These are phyloP conservation scores for Coregonus sp. DNA, from an alignment of 2,797 vertebrate genomes.

Conservation along the genomic window DNA sequence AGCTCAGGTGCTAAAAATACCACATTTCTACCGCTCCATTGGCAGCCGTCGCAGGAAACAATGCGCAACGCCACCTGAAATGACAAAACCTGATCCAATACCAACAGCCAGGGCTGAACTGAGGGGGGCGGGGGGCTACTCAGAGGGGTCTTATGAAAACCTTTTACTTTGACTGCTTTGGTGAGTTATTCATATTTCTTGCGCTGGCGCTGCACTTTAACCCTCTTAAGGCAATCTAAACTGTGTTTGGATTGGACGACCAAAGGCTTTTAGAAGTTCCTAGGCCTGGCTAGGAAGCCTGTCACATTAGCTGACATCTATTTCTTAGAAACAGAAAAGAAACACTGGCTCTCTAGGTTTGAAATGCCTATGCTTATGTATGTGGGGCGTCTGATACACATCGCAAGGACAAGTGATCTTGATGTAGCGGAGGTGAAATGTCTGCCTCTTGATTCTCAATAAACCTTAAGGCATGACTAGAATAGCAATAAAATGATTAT, in stretches of 20 bases:
- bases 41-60: conserved; percentile 26
- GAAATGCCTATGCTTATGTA: not conserved
- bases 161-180: conserved; percentile 7
- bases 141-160: conserved; percentile 3
- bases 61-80: conserved; percentile 41
- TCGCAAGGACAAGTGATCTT: not conserved
- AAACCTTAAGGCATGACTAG: not conserved
- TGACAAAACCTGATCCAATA: conserved; percentile 48
- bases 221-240: conserved; percentile 22
- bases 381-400: not conserved
- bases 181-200: conserved; percentile 35
- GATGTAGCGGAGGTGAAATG: not conserved
- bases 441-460: not conserved
- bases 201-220: conserved; percentile 8
- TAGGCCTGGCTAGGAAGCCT: not conserved
- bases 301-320: conserved; percentile 7
- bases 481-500: not conserved
- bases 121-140: not conserved
- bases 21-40: conserved; percentile 17
- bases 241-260: conserved; percentile 30
- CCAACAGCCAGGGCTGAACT: conserved; percentile 19
- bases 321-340: not conserved
- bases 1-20: conserved; percentile 27
- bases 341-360: not conserved
- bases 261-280: not conserved